Evolutionary conservation across 2,888 invertebrate genomes (phyloP), one percentile per base, ranked within the genome.

Genomic region (Pheosia gnoma): DNA sequence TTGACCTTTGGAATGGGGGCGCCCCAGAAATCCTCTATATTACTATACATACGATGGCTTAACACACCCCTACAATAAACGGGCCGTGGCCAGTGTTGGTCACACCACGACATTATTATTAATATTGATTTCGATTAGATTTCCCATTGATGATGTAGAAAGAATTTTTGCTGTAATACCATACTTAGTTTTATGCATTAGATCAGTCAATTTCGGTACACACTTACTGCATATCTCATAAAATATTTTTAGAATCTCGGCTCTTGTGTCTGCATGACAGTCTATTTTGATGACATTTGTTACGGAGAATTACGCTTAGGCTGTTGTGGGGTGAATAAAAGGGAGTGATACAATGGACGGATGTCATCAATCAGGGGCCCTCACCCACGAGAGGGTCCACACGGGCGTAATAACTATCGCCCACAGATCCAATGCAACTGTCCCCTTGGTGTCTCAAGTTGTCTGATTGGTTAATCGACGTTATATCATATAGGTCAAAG

Each of bases 311-410:
- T 75, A 76, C 72, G 70, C 69, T 59, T 70, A 71, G 76, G 72
- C 79, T 72, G 70, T 77, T 78, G 79, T 79, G 78, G 80, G 72
- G 79, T 78, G 75, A 80, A 82, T 79, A 80, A 78, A 82, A 83
- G 85, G 85, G 85, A 83, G 81, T 84, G 83, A 85, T 82, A 90
- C 90, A 90, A 89, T 90, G 84, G 86, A 81, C 89, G 90, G 90
- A 90, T 87, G 83, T 83, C 79, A 83, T 85, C 88, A 88, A 90
- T 90, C 89, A 87, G 86, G 71, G 81, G 80, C 82, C 85, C 81
- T 85, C 86, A 82, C 82, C 85, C 84, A 84, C 84, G 78, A 80
- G 83, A 82, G 84, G 83, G 82, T 81, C 80, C 83, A 72, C 83
- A 72, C 70, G 65, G 63, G 74, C 58, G 79, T 79, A 77, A 80